Conservation (phyloP, 2,888 invertebrate genomes). For the Aleiodes leptofemur region DNA sequence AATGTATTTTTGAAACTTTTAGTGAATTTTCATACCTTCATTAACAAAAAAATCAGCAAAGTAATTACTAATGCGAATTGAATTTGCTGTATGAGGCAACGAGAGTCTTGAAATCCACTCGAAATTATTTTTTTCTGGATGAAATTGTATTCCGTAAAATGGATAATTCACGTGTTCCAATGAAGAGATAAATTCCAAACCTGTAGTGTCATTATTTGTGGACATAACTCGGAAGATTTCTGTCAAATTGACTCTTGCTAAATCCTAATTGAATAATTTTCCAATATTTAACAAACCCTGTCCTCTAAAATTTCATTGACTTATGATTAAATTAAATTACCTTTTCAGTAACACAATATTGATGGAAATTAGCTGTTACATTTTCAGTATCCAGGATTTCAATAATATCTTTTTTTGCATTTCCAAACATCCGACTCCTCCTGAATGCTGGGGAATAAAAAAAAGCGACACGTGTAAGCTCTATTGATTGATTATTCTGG, state of each 20-base stretch:
- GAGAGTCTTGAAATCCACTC: constrained; percentile 81
- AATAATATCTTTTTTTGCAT: constrained; percentile 79
- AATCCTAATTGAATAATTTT: constrained; percentile 74
- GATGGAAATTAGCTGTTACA: constrained; percentile 87
- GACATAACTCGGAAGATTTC: constrained; percentile 84
- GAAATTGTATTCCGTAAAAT: constrained; percentile 92
- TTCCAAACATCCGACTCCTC: constrained; percentile 81
- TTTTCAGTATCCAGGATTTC: constrained; percentile 78
- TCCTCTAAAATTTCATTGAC: neutral
- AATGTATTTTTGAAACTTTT: constrained; percentile 69
- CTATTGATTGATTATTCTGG: neutral
- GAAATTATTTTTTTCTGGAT: constrained; percentile 91
- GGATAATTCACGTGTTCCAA: constrained; percentile 85
- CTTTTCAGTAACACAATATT: constrained; percentile 80
- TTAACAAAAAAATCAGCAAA: constrained; percentile 89
- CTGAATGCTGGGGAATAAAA: constrained; percentile 76
- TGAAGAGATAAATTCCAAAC: constrained; percentile 84
- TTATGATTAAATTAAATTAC: constrained; percentile 68
- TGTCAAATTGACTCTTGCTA: constrained; percentile 77
- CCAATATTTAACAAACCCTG: neutral
- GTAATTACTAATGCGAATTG: constrained; percentile 83
- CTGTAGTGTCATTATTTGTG: constrained; percentile 81
- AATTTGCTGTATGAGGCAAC: constrained; percentile 82
- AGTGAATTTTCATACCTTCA: constrained; percentile 80
- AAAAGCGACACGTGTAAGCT: neutral